Base-by-base conservation (phyloP, 1,140 invertebrate genomes). In the Orchesella cincta region DNA sequence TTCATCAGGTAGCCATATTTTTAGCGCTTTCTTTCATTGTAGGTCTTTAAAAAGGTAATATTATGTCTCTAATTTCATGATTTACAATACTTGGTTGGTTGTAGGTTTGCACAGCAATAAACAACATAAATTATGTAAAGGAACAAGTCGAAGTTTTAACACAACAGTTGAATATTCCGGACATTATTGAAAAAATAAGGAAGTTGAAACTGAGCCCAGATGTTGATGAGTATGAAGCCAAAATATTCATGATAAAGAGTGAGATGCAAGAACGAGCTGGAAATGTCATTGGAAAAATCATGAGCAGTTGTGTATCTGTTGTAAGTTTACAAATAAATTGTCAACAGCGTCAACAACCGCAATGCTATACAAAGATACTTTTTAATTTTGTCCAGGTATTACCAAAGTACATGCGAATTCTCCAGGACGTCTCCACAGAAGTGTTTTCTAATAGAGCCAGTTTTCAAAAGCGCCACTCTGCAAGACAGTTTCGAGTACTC, bases 61-160 rank as follows among this genome's bases (percentile, higher is more conserved):
- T 16, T 26, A 26, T 26, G 16, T 18, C 5, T 28, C 54, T 28
- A 46, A 46, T 46, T 12, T 46, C 8, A 46, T 46, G 39, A 46
- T 46, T 46, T 46, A 12, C 39, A 46, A 62, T 14, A 62, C 8
- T 26, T 26, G 12, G 8, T 12, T 62, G 20, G 20, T 20, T 46
- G 39, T 18, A 67, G 62, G 62, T 8, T 8, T 31, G 62, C n/a
- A 33, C 23, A 29, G 28, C 8, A 67, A 33, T 67, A 8, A 67
- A 67, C 62, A 67, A 33, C n/a, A 67, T 67, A 8, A 67, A 67
- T 29, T 67, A 67, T n/a, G 62, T 67, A 5, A 67, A 67, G 33
- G 62, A 67, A 23, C 62, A 67, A 5, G 62, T 67, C 1, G 62
- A 67, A 31, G n/a, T 67, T 8, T 29, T 67, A 14, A 12, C 62